Conservation (phyloP, 2,888 invertebrate species). For the Mantis religiosa region DNA sequence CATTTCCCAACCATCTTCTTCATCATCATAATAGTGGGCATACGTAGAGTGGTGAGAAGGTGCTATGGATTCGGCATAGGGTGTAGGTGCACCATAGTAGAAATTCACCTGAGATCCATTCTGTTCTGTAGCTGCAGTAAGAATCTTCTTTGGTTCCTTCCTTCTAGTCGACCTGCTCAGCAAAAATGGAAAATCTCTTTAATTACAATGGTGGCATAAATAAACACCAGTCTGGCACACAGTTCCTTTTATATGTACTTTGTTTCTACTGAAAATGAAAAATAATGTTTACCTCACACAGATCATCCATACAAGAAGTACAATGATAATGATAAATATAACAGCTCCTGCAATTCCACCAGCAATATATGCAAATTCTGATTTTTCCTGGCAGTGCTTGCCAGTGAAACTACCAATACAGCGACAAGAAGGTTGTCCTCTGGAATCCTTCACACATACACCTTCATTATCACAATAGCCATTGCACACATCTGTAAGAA, state of each 20-base stretch:
- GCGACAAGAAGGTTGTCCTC: constrained; percentile 81
- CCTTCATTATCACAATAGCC: constrained; percentile 88
- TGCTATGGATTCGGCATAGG: constrained; percentile 91
- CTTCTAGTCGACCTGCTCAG: constrained; percentile 68
- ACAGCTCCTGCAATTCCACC: constrained; percentile 93
- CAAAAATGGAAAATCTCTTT: not conserved
- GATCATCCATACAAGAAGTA: constrained; percentile 94
- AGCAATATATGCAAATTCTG: constrained; percentile 92
- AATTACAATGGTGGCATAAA: not conserved
- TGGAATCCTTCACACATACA: constrained; percentile 74
- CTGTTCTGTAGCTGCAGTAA: constrained; percentile 83
- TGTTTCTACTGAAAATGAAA: not conserved
- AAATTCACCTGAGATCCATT: constrained; percentile 93
- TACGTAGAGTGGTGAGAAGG: constrained; percentile 94
- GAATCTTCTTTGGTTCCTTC: constrained; percentile 87
- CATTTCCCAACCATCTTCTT: constrained; percentile 97
- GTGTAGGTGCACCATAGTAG: constrained; percentile 91
- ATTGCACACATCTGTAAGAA: constrained; percentile 68
- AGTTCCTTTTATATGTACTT: not conserved
- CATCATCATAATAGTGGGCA: constrained; percentile 92
- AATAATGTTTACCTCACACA: constrained; percentile 67
- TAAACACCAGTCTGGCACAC: not conserved
- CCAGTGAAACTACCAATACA: constrained; percentile 92
- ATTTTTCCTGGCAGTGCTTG: constrained; percentile 81
- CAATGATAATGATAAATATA: constrained; percentile 86